Percentiles rank a stretch among this genome's conserved stretches.
phyloP scores from a whole-genome alignment of 2,888 invertebrate genomes.

The Drosophila eohydei region DNA sequence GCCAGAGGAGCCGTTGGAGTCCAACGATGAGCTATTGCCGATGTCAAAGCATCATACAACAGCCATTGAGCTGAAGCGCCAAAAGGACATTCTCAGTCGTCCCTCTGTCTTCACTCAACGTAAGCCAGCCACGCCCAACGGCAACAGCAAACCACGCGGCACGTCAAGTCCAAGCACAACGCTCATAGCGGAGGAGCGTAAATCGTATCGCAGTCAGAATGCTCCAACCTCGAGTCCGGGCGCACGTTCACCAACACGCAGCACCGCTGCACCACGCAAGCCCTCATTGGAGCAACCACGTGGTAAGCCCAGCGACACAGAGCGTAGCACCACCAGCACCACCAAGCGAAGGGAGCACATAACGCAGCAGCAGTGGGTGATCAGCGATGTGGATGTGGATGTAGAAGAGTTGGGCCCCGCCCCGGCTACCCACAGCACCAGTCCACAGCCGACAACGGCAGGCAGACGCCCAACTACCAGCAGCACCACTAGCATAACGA shows the following conservation, averaged over 20 bases:
- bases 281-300: constrained; percentile 43
- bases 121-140: constrained; percentile 15
- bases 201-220: constrained; percentile 43
- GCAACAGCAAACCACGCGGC: constrained; percentile 21
- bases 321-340: constrained; percentile 26
- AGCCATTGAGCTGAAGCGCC: constrained; percentile 79
- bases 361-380: constrained; percentile 65
- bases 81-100: constrained; percentile 86
- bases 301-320: constrained; percentile 12
- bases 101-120: constrained; percentile 83
- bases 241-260: constrained; percentile 37
- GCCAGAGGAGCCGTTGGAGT: constrained; percentile 78
- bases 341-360: constrained; percentile 57
- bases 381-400: constrained; percentile 36
- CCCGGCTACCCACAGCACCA: constrained; percentile 21
- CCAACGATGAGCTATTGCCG: constrained; percentile 89
- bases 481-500: constrained; percentile 29
- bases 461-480: constrained; percentile 49
- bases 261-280: constrained; percentile 35
- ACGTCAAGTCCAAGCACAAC: constrained; percentile 46
- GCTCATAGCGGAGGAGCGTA: constrained; percentile 57
- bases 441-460: constrained; percentile 37
- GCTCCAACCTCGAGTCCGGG: constrained; percentile 14
- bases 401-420: constrained; percentile 7
- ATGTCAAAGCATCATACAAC: constrained; percentile 85